Evolutionary conservation across 2,888 invertebrate species (phyloP).

Genomic region (Torymus auratus): DNA sequence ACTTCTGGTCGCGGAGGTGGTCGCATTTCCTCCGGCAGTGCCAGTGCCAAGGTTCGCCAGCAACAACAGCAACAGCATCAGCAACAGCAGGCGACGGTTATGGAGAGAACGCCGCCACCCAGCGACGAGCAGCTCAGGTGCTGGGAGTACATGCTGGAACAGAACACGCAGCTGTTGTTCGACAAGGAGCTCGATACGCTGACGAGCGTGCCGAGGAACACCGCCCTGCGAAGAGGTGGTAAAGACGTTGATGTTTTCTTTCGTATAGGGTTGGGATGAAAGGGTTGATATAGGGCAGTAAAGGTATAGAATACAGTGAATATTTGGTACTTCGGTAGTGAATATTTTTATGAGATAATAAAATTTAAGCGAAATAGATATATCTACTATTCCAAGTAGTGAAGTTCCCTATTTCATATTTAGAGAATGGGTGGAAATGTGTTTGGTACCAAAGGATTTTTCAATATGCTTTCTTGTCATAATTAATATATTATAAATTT

Average conservation of each 20-base stretch:
- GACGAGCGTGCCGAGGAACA: constrained; percentile 72
- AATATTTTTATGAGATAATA: no score
- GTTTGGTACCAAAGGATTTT: no score
- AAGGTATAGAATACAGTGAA: no score
- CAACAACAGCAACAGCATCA: constrained; percentile 52
- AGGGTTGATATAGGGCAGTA: no score
- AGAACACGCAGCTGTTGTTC: constrained; percentile 91
- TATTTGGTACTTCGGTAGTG: no score
- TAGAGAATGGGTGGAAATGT: no score
- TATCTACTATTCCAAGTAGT: no score
- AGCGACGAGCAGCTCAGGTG: constrained; percentile 94
- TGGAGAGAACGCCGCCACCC: constrained; percentile 68
- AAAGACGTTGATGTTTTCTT: constrained; percentile 2
- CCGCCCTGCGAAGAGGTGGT: constrained; percentile 49
- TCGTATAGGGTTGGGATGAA: no score
- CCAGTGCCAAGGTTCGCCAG: constrained; percentile 56
- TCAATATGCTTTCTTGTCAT: no score
- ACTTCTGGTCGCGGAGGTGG: constrained; percentile 60
- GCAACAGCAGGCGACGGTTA: constrained; percentile 7
- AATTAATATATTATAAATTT: no score
- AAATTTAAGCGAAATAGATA: no score
- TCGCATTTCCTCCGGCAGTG: constrained; percentile 69
- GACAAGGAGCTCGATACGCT: constrained; percentile 92
- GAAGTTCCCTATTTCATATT: no score
- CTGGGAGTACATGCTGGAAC: constrained; percentile 95